Conservation (phyloP, 1,140 invertebrate genomes). For the Hyles vespertilio region DNA sequence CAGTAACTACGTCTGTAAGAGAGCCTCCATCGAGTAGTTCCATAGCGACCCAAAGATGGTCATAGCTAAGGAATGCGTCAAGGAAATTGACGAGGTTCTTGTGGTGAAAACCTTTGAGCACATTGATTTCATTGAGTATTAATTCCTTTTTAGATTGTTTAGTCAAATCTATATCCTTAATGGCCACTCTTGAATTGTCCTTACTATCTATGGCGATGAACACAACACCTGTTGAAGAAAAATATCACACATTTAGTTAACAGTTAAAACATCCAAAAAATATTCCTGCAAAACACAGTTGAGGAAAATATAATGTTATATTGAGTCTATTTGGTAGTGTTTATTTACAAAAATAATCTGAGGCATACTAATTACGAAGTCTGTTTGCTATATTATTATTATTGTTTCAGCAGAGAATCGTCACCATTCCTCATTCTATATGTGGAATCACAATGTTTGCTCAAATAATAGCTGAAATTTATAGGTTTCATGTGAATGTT, state of each 20-base stretch:
- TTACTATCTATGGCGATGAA: constrained; percentile 91
- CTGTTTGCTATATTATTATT: too few species aligned
- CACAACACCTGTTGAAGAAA: constrained; percentile 83
- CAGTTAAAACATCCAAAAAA: background rate
- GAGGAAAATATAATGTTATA: too few species aligned
- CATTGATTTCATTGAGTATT: constrained; percentile 96
- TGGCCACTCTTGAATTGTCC: constrained; percentile 89
- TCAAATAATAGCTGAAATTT: too few species aligned
- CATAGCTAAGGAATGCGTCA: constrained; percentile 91
- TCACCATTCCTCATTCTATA: too few species aligned
- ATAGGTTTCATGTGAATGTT: too few species aligned
- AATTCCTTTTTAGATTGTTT: constrained; percentile 96
- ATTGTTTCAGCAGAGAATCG: too few species aligned
- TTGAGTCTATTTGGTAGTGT: too few species aligned
- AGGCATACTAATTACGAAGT: too few species aligned
- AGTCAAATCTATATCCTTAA: constrained; percentile 96
- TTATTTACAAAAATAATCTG: too few species aligned
- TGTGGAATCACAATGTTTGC: too few species aligned
- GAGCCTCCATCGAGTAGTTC: constrained; percentile 97
- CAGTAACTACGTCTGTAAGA: constrained; percentile 97
- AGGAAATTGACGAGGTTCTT: constrained; percentile 98
- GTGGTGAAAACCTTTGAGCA: constrained; percentile 95
- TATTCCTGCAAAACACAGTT: too few species aligned
- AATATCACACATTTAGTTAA: background rate
- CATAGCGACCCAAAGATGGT: constrained; percentile 97